These are phyloP conservation scores for Scolopax mira DNA, from an alignment of 2,113 vertebrate genomes.

Conservation along the genomic window DNA sequence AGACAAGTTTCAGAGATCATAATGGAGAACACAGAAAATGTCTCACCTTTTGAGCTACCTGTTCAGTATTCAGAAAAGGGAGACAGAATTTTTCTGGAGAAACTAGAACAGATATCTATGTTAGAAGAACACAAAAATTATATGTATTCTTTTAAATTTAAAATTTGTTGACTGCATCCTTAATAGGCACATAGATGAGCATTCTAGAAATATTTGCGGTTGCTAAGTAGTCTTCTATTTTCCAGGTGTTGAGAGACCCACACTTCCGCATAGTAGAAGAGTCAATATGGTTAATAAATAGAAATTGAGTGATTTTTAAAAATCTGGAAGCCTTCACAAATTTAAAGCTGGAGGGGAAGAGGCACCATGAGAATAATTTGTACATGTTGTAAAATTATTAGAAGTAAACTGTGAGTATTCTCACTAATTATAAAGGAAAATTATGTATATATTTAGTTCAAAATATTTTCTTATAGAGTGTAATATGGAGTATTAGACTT, in stretches of 20 bases:
- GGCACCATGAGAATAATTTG: neutral
- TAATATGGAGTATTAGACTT: neutral
- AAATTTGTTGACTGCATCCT: neutral
- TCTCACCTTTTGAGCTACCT: neutral
- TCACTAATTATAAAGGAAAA: neutral
- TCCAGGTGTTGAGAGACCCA: neutral
- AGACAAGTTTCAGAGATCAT: neutral
- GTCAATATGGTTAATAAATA: neutral
- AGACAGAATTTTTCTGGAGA: neutral
- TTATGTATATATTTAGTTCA: neutral
- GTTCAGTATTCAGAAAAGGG: neutral
- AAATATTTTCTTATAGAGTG: neutral
- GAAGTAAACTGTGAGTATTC: neutral
- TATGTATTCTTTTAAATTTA: neutral
- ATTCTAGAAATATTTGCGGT: neutral
- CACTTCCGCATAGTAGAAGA: neutral
- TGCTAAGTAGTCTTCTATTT: neutral
- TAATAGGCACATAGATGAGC: neutral
- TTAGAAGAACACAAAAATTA: neutral
- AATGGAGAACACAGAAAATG: neutral
- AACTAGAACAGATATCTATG: neutral
- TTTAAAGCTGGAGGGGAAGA: neutral
- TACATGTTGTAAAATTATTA: neutral
- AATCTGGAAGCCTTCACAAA: neutral
- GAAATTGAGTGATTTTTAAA: neutral